These are phyloP conservation scores for Bergia puertoricense DNA, from an alignment of 92 coral and sea anemone species.

Conservation along the genomic window DNA sequence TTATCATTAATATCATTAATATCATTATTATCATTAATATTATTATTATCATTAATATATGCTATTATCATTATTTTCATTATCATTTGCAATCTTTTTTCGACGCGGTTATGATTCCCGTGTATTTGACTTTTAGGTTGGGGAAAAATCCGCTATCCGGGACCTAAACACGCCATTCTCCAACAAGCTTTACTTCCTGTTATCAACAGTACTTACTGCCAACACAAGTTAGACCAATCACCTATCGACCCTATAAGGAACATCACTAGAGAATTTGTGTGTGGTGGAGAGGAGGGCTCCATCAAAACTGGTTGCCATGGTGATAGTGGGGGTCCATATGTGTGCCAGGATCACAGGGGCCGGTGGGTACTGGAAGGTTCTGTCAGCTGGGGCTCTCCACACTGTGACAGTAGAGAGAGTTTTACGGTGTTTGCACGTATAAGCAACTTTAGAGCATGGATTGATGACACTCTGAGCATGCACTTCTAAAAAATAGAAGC, in stretches of 20 bases:
- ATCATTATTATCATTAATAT: no score
- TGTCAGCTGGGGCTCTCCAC: slow-evolving; percentile 62
- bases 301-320: slow-evolving; percentile 76
- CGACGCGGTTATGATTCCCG: background rate
- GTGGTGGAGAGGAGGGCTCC: slow-evolving; percentile 71
- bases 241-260: background rate
- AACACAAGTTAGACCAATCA: slow-evolving; percentile 34
- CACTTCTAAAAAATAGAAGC: background rate
- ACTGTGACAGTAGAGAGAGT: slow-evolving; percentile 36
- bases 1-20: no score
- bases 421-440: slow-evolving; percentile 61
- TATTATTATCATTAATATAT: no score
- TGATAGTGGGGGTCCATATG: slow-evolving; percentile 81
- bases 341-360: slow-evolving; percentile 45
- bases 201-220: slow-evolving; percentile 4
- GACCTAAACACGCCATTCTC: slow-evolving; percentile 18
- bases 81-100: no score
- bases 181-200: slow-evolving; percentile 51
- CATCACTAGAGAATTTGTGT: slow-evolving; percentile 64
- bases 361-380: slow-evolving; percentile 51
- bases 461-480: background rate
- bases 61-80: no score
- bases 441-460: slow-evolving; percentile 57
- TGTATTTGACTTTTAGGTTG: slow-evolving; percentile 27
- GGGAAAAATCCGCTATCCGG: slow-evolving; percentile 53